A percentile compares a stretch with the other conserved stretches of the same genome.
Evolutionary conservation across 2,113 vertebrate genomes (phyloP).

Genomic region (Caracal caracal): DNA sequence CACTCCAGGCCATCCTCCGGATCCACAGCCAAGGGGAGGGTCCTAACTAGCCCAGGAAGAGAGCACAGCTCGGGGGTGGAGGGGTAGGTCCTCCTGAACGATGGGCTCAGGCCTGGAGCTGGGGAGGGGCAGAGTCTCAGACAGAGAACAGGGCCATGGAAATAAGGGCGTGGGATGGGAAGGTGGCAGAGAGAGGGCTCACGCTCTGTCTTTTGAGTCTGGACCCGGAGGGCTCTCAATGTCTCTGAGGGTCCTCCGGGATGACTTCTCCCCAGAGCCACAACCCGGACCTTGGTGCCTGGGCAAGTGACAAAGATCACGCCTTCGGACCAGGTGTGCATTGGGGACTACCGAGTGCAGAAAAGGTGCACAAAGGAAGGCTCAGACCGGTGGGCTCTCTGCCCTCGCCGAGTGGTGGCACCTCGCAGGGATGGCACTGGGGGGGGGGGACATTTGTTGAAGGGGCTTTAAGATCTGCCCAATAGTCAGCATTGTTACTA

Average conservation of each 20-base stretch:
- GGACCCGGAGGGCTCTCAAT: neutral
- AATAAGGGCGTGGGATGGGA: neutral
- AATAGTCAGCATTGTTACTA: fast-evolving
- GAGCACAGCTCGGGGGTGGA: neutral
- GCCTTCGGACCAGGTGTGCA: neutral
- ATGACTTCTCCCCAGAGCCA: neutral
- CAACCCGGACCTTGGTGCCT: neutral
- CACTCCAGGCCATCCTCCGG: neutral
- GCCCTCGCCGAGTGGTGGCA: neutral
- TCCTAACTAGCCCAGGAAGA: neutral
- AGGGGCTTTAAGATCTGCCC: neutral
- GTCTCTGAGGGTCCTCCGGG: neutral
- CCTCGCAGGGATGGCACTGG: neutral
- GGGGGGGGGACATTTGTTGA: neutral
- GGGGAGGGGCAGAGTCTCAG: neutral
- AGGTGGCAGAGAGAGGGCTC: neutral
- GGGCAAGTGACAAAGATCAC: neutral
- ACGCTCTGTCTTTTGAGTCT: neutral
- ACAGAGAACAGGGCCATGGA: neutral
- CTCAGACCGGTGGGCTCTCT: neutral
- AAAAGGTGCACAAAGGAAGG: neutral
- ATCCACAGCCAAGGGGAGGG: neutral
- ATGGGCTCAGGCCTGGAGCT: neutral
- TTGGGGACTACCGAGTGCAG: neutral
- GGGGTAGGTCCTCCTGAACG: neutral